phyloP scores from a whole-genome alignment of 2,797 vertebrate species.

The Meriones psammophilus region DNA sequence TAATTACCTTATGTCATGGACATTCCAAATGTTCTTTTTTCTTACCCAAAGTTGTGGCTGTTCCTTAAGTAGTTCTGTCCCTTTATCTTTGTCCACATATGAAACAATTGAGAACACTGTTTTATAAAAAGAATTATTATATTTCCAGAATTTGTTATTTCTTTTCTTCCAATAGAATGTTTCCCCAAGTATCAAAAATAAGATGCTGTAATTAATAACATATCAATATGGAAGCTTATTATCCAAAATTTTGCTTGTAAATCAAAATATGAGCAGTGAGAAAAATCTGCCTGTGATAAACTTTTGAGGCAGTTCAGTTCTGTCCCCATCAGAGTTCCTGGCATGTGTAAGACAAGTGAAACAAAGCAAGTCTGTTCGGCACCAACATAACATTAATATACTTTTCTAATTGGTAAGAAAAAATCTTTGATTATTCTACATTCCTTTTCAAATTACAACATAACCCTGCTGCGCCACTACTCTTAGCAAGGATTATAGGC shows the following conservation, averaged over 20 bases:
- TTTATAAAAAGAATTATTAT: not conserved
- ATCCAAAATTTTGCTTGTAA: constrained; percentile 14
- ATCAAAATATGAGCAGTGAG: not conserved
- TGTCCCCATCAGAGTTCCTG: constrained; percentile 62
- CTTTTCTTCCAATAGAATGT: not conserved
- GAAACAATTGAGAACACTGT: not conserved
- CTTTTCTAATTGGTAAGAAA: constrained; percentile 69
- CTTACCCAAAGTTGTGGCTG: not conserved
- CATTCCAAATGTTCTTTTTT: not conserved
- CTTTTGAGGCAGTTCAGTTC: not conserved
- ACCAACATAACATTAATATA: constrained; percentile 67
- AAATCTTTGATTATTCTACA: not conserved
- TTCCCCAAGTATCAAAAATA: too few relatives aligned
- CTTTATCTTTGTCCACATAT: not conserved
- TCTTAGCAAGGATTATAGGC: constrained; percentile 13
- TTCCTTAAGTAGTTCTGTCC: not conserved
- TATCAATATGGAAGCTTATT: not conserved
- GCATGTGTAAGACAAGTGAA: constrained; percentile 61
- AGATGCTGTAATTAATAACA: not conserved
- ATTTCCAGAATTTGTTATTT: not conserved
- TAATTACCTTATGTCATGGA: not conserved
- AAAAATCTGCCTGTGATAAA: constrained; percentile 5
- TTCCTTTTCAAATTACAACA: constrained; percentile 69
- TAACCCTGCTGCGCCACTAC: not conserved
- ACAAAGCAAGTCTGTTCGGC: constrained; percentile 65